These are phyloP conservation scores for Otis tarda DNA, from an alignment of 2,113 vertebrate genomes.

Conservation along the genomic window DNA sequence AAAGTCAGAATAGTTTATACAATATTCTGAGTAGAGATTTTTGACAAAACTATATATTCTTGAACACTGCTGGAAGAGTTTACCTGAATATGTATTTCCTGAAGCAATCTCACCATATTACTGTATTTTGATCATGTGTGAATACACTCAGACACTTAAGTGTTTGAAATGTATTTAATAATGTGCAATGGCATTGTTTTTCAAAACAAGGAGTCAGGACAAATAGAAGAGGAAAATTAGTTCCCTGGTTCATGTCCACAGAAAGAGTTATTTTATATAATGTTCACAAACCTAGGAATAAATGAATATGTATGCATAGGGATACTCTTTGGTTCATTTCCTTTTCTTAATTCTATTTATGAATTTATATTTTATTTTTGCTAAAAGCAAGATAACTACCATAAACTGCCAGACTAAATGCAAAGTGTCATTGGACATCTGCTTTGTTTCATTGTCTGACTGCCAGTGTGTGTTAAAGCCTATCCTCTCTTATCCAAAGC, in stretches of 20 bases:
- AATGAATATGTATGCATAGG: not conserved
- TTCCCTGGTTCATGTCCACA: not conserved
- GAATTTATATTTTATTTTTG: not conserved
- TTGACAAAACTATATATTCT: not conserved
- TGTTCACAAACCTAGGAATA: not conserved
- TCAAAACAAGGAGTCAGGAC: not conserved
- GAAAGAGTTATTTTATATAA: not conserved
- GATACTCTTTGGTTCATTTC: not conserved
- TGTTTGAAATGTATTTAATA: not conserved
- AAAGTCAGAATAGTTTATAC: slow-evolving; percentile 20
- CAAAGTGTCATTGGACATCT: not conserved
- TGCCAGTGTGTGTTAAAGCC: not conserved
- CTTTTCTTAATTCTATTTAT: not conserved
- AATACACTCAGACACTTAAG: not conserved
- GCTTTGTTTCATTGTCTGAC: not conserved
- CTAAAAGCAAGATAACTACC: not conserved
- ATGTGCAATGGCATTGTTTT: not conserved
- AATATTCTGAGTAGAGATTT: not conserved
- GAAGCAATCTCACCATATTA: not conserved
- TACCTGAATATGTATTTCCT: not conserved
- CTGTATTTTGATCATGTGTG: not conserved
- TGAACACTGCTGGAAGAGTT: not conserved
- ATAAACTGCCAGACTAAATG: not conserved
- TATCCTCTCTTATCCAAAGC: not conserved
- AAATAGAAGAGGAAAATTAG: not conserved